Base-by-base conservation (phyloP, 2,113 vertebrate species). In the Mohoua ochrocephala region DNA sequence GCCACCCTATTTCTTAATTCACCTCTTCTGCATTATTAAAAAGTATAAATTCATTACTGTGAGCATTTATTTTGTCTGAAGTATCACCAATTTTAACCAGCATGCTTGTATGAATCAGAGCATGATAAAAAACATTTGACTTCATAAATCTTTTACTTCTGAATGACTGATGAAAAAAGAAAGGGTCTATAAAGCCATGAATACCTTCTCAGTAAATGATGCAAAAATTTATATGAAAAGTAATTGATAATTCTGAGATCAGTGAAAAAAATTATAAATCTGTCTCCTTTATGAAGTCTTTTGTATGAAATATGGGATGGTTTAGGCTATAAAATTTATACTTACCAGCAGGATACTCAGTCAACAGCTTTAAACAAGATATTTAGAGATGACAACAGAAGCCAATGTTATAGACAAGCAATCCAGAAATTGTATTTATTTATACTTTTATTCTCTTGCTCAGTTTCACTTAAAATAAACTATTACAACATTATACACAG, bases 191-290 rank as follows among this genome's bases (percentile, higher is more conserved):
- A 94, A 97, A 97, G 24, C 74, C 64, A 71, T 78, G 68, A 97
- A 96, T 97, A 94, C 61, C 89, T 98, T 93, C 86, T 96, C 20
- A 33, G 91, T 93, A 97, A 97, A 97, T 53, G 91, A 97, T 95
- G 88, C 89, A 98, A 97, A 93, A 96, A 84, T 41, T 96, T 96
- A 86, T 93, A 91, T 96, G 92, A 96, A 97, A 97, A 97, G 80
- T 96, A 97, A 97, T 96, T 97, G 94, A 94, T 96, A 95, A 97
- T 98, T 97, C 97, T 98, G 91, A 97, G 93, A 97, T 97, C 76
- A 94, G 93, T 90, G 86, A 94, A 96, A 97, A 97, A 98, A 97
- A 97, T 84, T 91, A 97, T 95, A 97, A 96, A 97, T 95, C 91
- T 91, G 45, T 94, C 92, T 91, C 31, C 59, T 96, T 96, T 96